Conservation (phyloP, 2,888 invertebrate species). For the Griposia aprilina region DNA sequence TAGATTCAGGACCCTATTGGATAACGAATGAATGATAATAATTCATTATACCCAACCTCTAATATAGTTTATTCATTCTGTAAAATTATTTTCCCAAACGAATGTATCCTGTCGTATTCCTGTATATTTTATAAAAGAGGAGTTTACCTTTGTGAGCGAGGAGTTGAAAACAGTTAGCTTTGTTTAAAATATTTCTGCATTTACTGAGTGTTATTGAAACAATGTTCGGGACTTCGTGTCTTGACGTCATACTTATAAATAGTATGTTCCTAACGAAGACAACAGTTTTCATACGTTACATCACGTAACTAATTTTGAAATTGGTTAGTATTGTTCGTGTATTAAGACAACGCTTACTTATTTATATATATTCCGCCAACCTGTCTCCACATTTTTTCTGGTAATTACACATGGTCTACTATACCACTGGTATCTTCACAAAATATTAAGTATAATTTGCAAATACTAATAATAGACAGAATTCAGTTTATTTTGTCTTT, state of each 20-base stretch:
- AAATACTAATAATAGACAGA: not conserved
- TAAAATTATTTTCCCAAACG: not conserved
- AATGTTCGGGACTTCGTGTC: constrained; percentile 49
- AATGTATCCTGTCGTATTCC: not conserved
- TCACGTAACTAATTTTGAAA: constrained; percentile 27
- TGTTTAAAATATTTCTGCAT: constrained; percentile 47
- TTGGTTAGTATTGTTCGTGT: constrained; percentile 3
- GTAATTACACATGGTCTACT: not conserved
- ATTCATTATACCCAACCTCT: not conserved
- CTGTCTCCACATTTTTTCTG: not conserved
- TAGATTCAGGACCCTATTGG: not conserved
- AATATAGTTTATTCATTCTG: not conserved
- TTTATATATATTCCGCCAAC: not conserved
- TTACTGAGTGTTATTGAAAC: constrained; percentile 53
- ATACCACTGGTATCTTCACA: not conserved
- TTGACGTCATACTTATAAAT: constrained; percentile 57
- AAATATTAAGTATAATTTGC: not conserved
- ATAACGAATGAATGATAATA: not conserved
- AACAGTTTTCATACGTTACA: constrained; percentile 27
- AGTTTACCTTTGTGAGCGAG: not conserved
- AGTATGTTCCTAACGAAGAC: constrained; percentile 50
- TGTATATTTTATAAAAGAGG: not conserved
- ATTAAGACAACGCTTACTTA: not conserved
- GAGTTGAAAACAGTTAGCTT: constrained; percentile 20
- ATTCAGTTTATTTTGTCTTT: not conserved